Base-by-base conservation (phyloP, 2,113 vertebrate genomes). In the Pyxicephalus adspersus region DNA sequence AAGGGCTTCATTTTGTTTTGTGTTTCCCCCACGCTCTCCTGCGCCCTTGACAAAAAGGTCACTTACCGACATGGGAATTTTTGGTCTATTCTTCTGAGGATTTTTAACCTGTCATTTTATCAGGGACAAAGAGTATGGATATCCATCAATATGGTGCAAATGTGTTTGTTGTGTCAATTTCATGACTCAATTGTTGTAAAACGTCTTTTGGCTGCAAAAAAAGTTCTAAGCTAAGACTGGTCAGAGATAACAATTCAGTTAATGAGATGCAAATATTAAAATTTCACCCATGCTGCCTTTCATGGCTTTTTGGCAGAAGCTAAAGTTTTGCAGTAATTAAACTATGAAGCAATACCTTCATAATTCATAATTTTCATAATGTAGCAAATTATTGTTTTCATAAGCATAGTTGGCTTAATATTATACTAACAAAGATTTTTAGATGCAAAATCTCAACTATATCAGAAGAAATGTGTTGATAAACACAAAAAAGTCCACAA, bases 11-110 rank as follows among this genome's bases (percentile, higher is more conserved):
- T 83, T 26, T 72, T 80, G 70, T 81, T 74, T 78, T 86, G 77
- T 81, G 25, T 20, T 85, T 71, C 71, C 55, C 8, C 66, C 64
- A 51, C 60, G 65, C 70, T 45, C 64, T 73, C 28, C 60, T 74
- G 50, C 19, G 45, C 79, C 79, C 67, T 73, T 81, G 68, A 73
- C 79, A 73, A 57, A 79, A 73, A 64, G 58, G 68, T 73, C 68
- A 81, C 45, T 64, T 64, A 38, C 66, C 79, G 73, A 81, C 68
- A 64, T 55, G 78, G 79, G 79, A 74, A 15, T 51, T 65, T 74
- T 74, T 60, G 54, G 29, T 38, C 58, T 23, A 25, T 61, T 22
- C 58, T 61, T 26, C 17, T 9, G 22, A 61, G 58, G 58, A 26
- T 61, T 74, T 20, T 74, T 60, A 74, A 74, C 71, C 58, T 76